Conservation (phyloP, 1,140 invertebrate genomes). For the Leptopilina clavipes region DNA sequence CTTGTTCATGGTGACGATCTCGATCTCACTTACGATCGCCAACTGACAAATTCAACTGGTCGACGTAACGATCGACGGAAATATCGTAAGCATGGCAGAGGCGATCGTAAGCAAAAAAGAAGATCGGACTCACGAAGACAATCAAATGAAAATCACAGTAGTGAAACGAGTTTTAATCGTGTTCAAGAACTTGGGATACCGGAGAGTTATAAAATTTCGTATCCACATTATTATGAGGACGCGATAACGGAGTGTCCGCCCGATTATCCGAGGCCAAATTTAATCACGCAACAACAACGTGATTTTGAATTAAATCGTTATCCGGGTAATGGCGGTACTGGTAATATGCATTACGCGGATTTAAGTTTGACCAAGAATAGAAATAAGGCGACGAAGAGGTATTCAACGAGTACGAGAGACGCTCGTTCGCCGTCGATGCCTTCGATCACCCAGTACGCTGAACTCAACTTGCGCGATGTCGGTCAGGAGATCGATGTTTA, state of each 20-base stretch:
- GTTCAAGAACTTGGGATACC: slow-evolving; percentile 68
- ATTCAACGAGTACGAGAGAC: slow-evolving; percentile 51
- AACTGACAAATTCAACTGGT: slow-evolving; percentile 54
- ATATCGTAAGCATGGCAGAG: slow-evolving; percentile 66
- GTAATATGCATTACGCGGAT: slow-evolving; percentile 45
- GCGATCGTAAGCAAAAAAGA: slow-evolving; percentile 62
- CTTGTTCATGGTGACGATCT: slow-evolving; percentile 47
- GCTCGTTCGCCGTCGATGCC: slow-evolving; percentile 58
- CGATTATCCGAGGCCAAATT: slow-evolving; percentile 55
- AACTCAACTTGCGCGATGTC: slow-evolving; percentile 85
- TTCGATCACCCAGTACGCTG: slow-evolving; percentile 79
- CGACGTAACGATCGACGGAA: slow-evolving; percentile 68
- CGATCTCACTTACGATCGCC: slow-evolving; percentile 49
- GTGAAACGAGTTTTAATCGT: slow-evolving; percentile 64
- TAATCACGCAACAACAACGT: slow-evolving; percentile 45
- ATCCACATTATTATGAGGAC: slow-evolving; percentile 72
- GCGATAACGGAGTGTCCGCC: slow-evolving; percentile 61
- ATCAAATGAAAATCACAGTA: slow-evolving; percentile 51
- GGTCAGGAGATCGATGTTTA: slow-evolving; percentile 86
- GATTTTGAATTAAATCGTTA: slow-evolving; percentile 57
- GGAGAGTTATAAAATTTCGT: slow-evolving; percentile 70
- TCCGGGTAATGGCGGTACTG: slow-evolving; percentile 36
- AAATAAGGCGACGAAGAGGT: slow-evolving; percentile 52
- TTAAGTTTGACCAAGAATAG: slow-evolving; percentile 49
- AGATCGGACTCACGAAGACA: slow-evolving; percentile 38